Base-by-base conservation (phyloP, 2,113 vertebrate species). In the Apistogramma diplotaenia region DNA sequence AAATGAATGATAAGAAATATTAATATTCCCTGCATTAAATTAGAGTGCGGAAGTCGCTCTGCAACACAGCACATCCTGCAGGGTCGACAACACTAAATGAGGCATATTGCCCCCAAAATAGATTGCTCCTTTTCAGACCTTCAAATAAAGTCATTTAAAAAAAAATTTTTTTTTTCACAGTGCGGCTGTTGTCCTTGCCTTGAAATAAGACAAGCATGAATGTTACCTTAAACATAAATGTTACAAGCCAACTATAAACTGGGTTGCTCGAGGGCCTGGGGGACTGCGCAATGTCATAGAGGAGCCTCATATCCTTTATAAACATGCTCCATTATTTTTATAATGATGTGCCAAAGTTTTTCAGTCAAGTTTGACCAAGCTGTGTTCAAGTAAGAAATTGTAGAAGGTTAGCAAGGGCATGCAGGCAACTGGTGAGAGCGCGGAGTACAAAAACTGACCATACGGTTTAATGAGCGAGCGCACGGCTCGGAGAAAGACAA, bases 141-240 rank as follows among this genome's bases (percentile, higher is more conserved):
- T 92, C 78, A 88, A 89, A 82, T 81, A 75, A 91, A 89, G 87
- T 87, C 80, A 81, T 88, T 89, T 84, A 25, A 80, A 83, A 80
- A 83, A 74, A 84, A 77, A 78, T 8, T 81, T 0, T 81, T 9
- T 79, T 62, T 83, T 82, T 49, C 58, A 78, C 49, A 31, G n/a
- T 76, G 59, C 60, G 21, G 82, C 73, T 81, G 75, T 88, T 91
- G 91, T 82, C 90, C 91, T 92, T 91, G 80, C 83, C 73, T 82
- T 77, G 71, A 72, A 93, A 87, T 81, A 84, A 91, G 87, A 88
- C 85, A 90, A 91, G 87, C 91, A 87, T 92, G 88, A 93, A 91
- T 93, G 90, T 93, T 92, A 89, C 87, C 86, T 87, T 87, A 89
- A 83, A 85, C 89, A 87, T 87, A 86, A 89, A 88, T 83, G 82